Evolutionary conservation across 64 coral and sea anemone species (phyloP), one percentile per base, ranked within the genome.

Genomic region (Actinia equina): DNA sequence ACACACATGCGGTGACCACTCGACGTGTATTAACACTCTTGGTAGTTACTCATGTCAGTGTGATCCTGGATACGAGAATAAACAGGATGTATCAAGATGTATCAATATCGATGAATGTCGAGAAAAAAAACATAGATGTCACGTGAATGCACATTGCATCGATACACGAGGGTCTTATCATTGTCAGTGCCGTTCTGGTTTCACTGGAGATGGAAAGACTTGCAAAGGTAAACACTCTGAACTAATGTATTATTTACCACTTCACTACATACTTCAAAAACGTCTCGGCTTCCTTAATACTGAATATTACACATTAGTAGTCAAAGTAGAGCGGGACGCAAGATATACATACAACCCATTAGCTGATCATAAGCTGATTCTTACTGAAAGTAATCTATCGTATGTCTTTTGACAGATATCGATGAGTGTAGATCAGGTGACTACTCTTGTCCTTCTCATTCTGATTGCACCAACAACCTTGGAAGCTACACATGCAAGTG

Each of bases 41-140:
- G 92, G 88, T 0, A 22, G 77, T 17, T 90, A 87, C 52, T 53
- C n/a, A 6, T 94, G 92, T 22, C 83, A 5, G 4, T 94, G 92
- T 45, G 46, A 52, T 77, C 22, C n/a, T 18, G 92, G 88, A 62
- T 94, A 87, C 57, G 26, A 84, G 17, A 57, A 57, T 16, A 41
- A 74, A 26, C n/a, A n/a, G 12, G 92, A 88, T 2, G 44, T 87
- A 2, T 71, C 61, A 69, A 26, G 25, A 11, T 94, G 92, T 41
- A 56, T 44, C 17, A 88, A 92, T 42, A 45, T 88, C 14, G 55
- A 92, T 58, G 90, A 92, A 19, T 92, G 90, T 17, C 10, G 26
- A 43, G 30, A 2, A 23, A 55, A 86, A 18, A 86, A 12, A 63
- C 79, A 92, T 59, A 54, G 51, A 15, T 92, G 90, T 77, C 15